Base-by-base conservation (phyloP, 2,113 vertebrate species). In the Platichthys flesus region DNA sequence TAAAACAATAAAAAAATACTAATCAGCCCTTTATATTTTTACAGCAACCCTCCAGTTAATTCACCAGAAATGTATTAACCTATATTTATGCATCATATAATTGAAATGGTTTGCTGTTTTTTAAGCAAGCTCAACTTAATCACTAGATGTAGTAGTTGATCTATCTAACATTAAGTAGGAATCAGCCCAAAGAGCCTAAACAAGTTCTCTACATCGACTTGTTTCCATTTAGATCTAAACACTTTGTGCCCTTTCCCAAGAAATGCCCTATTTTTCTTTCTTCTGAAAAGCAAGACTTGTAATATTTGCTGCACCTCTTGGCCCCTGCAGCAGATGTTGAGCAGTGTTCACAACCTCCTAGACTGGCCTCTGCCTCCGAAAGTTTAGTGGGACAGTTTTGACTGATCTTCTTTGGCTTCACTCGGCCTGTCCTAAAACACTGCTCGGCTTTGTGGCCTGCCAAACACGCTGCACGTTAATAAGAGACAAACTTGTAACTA, bases 381-480 rank as follows among this genome's bases (percentile, higher is more conserved):
- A 1, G 18, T 49, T 49, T 49, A 49, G 47, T 6, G 47, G 45
- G 10, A 47, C 45, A 47, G 47, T 51, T 51, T 51, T 15, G 47
- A 51, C 15, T 18, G 15, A 51, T 51, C 15, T 51, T 51, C 47
- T 20, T 51, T 16, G 47, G 47, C 47, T 51, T 4, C 18, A 18
- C 47, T 51, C 15, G 6, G 47, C 7, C 18, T 51, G 47, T 51
- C 47, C 47, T 51, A 16, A 51, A 51, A 18, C 47, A 15, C 47
- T 51, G 47, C 47, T 18, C 47, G 20, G 47, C 47, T 51, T 18
- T 51, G 47, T 18, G 18, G 47, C 16, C 14, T 15, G 13, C 45
- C 47, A 83, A 81, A 75, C 35, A 62, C 42, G 45, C 52, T 18
- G 12, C 54, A 21, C 15, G 64, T 14, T 56, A 69, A 64, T 58